These are phyloP conservation scores for Silurus asotus DNA, from an alignment of 2,113 vertebrate species.

Conservation along the genomic window DNA sequence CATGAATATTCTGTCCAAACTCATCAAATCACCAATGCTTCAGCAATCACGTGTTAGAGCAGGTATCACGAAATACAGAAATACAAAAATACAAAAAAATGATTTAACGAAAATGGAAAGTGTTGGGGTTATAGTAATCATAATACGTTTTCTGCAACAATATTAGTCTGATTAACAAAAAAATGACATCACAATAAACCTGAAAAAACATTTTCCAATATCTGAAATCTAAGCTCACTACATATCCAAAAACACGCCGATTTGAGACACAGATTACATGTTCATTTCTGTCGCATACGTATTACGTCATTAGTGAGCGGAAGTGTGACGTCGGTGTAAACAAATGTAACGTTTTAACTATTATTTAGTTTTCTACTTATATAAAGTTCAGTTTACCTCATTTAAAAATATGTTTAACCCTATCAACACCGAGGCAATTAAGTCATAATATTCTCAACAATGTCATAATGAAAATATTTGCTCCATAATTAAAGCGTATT, in stretches of 20 bases:
- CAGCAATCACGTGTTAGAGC: neutral
- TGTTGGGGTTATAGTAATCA: no score
- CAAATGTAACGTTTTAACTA: neutral
- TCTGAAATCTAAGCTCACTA: neutral
- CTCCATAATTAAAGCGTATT: no score
- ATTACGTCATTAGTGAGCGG: slow-evolving; percentile 50
- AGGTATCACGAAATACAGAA: neutral
- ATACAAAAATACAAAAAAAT: no score
- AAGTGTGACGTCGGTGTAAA: neutral
- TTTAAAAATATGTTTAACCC: no score
- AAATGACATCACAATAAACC: neutral
- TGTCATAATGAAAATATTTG: no score
- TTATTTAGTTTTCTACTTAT: neutral
- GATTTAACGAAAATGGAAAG: no score
- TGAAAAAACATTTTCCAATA: neutral
- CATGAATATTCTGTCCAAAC: neutral
- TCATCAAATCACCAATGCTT: neutral
- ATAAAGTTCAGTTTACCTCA: no score
- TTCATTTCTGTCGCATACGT: slow-evolving; percentile 55
- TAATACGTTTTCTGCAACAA: no score
- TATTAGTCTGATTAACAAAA: no score
- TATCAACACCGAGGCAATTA: no score
- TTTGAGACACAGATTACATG: slow-evolving; percentile 5
- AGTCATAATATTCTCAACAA: no score
- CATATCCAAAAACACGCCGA: neutral